Conservation (phyloP, 2,888 invertebrate genomes). For the Trisateles emortualis region DNA sequence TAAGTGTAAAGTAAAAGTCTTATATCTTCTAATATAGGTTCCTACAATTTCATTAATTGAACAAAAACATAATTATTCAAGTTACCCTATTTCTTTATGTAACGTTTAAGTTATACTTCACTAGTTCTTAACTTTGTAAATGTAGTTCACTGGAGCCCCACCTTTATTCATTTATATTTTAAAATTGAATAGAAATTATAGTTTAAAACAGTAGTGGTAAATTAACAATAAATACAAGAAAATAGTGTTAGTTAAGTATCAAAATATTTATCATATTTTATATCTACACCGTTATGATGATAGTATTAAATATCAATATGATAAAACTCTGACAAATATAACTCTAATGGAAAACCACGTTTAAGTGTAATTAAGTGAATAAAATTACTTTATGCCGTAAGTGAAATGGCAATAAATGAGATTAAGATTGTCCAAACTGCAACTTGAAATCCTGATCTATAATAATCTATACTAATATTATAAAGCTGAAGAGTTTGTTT, state of each 20-base stretch:
- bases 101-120: too few relatives aligned
- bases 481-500: too few relatives aligned
- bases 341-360: not conserved
- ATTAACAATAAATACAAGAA: slow-evolving; percentile 6
- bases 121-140: not conserved
- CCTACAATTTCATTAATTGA: too few relatives aligned
- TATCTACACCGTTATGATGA: slow-evolving; percentile 2
- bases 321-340: not conserved
- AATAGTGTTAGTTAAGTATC: slow-evolving; percentile 4
- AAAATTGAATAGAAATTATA: slow-evolving; percentile 5
- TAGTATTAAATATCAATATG: slow-evolving; percentile 9
- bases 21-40: too few relatives aligned
- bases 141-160: not conserved
- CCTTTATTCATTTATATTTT: not conserved
- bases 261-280: slow-evolving; percentile 2
- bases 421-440: too few relatives aligned
- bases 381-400: too few relatives aligned
- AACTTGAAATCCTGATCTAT: too few relatives aligned
- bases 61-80: too few relatives aligned
- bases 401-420: too few relatives aligned
- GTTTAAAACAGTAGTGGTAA: slow-evolving; percentile 9
- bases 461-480: too few relatives aligned
- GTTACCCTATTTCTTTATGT: too few relatives aligned
- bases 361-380: not conserved
- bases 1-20: too few relatives aligned